These are phyloP conservation scores for Ditula angustiorana DNA, from an alignment of 2,888 invertebrate genomes.

Conservation along the genomic window DNA sequence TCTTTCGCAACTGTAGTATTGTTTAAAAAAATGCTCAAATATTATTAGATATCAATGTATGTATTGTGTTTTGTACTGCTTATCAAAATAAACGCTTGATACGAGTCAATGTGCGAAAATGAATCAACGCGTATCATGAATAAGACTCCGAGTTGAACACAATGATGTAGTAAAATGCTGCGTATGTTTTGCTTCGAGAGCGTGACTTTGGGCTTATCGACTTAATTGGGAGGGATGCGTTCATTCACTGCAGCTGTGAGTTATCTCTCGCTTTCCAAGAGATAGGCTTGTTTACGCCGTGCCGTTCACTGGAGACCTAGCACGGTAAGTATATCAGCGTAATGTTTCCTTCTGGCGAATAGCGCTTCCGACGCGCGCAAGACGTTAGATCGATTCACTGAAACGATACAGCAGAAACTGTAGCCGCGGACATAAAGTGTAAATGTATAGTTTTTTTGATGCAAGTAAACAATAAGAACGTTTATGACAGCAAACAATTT, in stretches of 20 bases:
- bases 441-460: too few relatives aligned
- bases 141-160: slow-evolving; percentile 18
- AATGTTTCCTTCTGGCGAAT: too few relatives aligned
- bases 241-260: slow-evolving; percentile 34
- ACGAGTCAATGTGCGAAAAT: background rate
- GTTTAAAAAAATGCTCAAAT: background rate
- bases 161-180: background rate
- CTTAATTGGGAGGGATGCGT: slow-evolving; percentile 29
- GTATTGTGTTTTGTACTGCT: background rate
- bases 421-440: too few relatives aligned
- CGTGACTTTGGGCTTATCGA: slow-evolving; percentile 33
- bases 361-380: too few relatives aligned
- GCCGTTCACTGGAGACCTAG: too few relatives aligned
- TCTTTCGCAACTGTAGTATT: background rate
- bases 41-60: slow-evolving; percentile 1
- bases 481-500: too few relatives aligned
- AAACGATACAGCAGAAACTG: too few relatives aligned
- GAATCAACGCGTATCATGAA: slow-evolving; percentile 21
- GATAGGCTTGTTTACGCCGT: slow-evolving; percentile 33
- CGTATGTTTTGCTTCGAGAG: background rate
- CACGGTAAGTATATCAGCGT: too few relatives aligned
- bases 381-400: too few relatives aligned
- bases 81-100: slow-evolving; percentile 5
- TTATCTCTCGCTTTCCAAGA: slow-evolving; percentile 19
- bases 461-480: too few relatives aligned